Conservation (phyloP, 2,888 invertebrate genomes). For the Fragum sueziense region DNA sequence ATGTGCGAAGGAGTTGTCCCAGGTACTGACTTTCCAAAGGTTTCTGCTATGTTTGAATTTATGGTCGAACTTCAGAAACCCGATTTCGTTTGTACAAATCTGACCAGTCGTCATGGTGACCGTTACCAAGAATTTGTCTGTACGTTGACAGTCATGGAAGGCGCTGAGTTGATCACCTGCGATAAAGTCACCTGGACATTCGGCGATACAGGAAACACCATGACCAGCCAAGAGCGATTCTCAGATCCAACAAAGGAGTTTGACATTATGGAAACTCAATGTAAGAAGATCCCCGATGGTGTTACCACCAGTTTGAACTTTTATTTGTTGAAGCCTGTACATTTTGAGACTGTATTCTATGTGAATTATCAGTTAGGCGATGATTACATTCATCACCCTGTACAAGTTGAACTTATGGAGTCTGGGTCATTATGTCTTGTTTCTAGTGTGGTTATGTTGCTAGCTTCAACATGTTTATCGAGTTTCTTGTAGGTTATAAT, state of each 20-base stretch:
- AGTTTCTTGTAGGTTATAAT: neutral
- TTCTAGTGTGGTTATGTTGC: neutral
- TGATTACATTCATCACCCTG: neutral
- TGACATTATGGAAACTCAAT: slow-evolving; percentile 18
- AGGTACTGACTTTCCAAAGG: neutral
- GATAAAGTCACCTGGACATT: slow-evolving; percentile 13
- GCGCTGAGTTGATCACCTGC: neutral
- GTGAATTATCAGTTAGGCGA: slow-evolving; percentile 10
- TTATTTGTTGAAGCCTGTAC: slow-evolving; percentile 3
- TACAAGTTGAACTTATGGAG: neutral
- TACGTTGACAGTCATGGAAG: slow-evolving; percentile 5
- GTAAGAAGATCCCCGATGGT: slow-evolving; percentile 2
- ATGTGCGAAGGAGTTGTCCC: neutral
- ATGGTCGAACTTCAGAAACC: slow-evolving; percentile 8
- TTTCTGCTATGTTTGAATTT: slow-evolving; percentile 4
- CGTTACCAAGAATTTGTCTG: slow-evolving; percentile 19
- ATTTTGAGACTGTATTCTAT: slow-evolving; percentile 16
- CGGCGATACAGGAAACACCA: slow-evolving; percentile 1
- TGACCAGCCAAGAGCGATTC: neutral
- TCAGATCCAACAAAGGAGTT: neutral
- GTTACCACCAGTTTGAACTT: slow-evolving; percentile 7
- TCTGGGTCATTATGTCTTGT: neutral
- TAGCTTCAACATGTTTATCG: neutral
- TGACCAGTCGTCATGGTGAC: neutral
- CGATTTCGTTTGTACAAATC: slow-evolving; percentile 13